Conservation (phyloP, 2,797 vertebrate genomes). For the Enteromius unitaeniatus region DNA sequence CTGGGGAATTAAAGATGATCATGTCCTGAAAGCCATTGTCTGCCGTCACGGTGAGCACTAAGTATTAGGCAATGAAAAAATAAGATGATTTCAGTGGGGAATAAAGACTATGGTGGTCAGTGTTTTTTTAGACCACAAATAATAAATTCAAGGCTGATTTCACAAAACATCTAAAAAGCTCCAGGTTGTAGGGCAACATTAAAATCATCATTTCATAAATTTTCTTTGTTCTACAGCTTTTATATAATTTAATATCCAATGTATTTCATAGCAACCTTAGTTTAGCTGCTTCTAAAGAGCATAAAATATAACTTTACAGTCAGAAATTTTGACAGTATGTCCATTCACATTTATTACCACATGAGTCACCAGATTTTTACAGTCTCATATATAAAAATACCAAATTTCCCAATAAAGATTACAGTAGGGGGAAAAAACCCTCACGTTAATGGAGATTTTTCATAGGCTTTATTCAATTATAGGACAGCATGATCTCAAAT, state of each 20-base stretch:
- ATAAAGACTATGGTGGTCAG: conserved; percentile 38
- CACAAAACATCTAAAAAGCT: background rate
- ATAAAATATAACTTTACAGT: background rate
- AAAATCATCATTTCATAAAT: background rate
- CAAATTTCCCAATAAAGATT: background rate
- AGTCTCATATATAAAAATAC: background rate
- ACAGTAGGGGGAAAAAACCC: background rate
- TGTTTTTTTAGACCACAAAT: conserved; percentile 9
- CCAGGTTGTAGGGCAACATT: background rate
- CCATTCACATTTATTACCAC: background rate
- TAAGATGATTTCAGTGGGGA: conserved; percentile 38
- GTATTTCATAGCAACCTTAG: background rate
- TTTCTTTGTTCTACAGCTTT: background rate
- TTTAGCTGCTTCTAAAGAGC: background rate
- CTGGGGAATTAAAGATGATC: conserved; percentile 69
- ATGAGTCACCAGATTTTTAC: background rate
- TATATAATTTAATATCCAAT: background rate
- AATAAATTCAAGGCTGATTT: background rate
- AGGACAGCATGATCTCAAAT: background rate
- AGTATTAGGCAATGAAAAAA: conserved; percentile 27
- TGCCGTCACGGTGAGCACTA: conserved; percentile 48
- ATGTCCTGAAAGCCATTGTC: conserved; percentile 47
- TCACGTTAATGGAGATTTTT: background rate
- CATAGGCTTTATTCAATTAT: background rate
- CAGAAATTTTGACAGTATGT: background rate